Evolutionary conservation across 2,888 invertebrate genomes (phyloP).

Genomic region (Pardosa pseudoannulata): DNA sequence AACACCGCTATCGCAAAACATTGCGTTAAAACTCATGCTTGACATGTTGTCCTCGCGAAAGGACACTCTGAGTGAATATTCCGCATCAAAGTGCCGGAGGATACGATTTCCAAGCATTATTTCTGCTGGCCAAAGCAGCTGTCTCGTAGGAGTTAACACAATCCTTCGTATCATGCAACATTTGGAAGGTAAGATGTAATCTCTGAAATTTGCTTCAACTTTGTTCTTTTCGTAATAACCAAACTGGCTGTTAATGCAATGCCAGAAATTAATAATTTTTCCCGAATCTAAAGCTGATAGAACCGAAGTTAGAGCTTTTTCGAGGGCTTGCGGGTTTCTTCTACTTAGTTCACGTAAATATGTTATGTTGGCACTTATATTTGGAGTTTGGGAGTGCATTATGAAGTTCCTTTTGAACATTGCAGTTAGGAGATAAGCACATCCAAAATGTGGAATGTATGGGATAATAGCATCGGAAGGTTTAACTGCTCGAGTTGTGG

Average conservation of each 20-base stretch:
- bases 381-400: conserved; percentile 12
- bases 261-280: conserved; percentile 47
- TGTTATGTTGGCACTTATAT: neutral
- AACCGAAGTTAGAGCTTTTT: conserved; percentile 49
- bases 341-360: neutral
- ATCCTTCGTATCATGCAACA: conserved; percentile 59
- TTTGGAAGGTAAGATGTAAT: conserved; percentile 56
- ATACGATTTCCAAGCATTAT: conserved; percentile 61
- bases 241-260: conserved; percentile 26
- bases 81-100: conserved; percentile 67
- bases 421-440: conserved; percentile 47
- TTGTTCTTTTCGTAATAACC: conserved; percentile 18
- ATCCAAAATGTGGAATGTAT: conserved; percentile 44
- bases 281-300: conserved; percentile 51
- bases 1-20: conserved; percentile 22
- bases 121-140: conserved; percentile 60
- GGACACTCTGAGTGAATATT: conserved; percentile 65
- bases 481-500: neutral
- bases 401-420: conserved; percentile 57
- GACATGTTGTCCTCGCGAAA: conserved; percentile 70
- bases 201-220: conserved; percentile 34
- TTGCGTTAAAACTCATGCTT: conserved; percentile 53
- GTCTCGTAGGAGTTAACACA: conserved; percentile 52
- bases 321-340: conserved; percentile 26
- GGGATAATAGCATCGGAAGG: neutral